These are phyloP conservation scores for Phyllotis vaccarum DNA, from an alignment of 2,797 vertebrate species.

Conservation along the genomic window DNA sequence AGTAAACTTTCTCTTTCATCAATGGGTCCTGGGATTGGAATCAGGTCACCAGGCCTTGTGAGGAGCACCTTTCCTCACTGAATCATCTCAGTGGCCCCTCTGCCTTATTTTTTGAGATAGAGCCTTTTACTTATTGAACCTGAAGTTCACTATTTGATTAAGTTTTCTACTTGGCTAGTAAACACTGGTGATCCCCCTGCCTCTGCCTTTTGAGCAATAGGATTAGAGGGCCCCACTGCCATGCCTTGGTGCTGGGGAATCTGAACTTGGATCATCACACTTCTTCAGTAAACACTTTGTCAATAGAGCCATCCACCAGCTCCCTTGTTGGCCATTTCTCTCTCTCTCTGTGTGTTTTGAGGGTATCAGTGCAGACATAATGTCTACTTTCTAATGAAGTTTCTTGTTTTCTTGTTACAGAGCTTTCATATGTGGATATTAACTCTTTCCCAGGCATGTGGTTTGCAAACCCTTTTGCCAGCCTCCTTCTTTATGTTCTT, in stretches of 20 bases:
- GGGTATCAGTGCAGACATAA: neutral
- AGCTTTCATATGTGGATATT: neutral
- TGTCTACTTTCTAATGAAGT: neutral
- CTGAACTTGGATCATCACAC: neutral
- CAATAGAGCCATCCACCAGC: neutral
- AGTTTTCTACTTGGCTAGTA: too few species aligned
- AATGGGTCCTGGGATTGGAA: neutral
- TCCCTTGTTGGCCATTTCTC: neutral
- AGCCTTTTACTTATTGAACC: too few species aligned
- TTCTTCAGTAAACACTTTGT: neutral
- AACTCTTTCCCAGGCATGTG: neutral
- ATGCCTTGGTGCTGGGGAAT: too few species aligned
- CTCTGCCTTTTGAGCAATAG: neutral
- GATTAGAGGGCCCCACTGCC: neutral
- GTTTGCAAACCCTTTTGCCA: neutral
- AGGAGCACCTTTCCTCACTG: neutral
- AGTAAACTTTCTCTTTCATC: neutral
- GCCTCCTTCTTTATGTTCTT: neutral
- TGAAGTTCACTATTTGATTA: neutral
- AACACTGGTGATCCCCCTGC: too few species aligned
- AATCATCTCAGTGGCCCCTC: neutral
- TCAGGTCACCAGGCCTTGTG: neutral
- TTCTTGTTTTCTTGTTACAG: neutral
- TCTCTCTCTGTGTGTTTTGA: too few species aligned
- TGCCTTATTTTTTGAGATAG: neutral